Evolutionary conservation across 2,888 invertebrate genomes (phyloP), one percentile per base, ranked within the genome.

Genomic region (Scrobipalpa atriplicella): DNA sequence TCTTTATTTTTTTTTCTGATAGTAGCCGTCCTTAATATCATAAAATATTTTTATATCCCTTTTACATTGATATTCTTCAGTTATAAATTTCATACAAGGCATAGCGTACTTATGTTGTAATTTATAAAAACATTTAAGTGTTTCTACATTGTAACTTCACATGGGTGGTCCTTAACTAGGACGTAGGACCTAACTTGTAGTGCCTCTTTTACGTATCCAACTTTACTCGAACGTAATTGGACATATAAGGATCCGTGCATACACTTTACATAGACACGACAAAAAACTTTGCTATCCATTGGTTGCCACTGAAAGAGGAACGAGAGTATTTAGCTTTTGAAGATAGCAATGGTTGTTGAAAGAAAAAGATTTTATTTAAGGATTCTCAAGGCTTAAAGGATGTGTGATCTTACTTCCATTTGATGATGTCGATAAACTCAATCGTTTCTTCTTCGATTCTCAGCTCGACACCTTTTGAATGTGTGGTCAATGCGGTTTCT

Each of bases 181-280:
- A 77, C 76, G 75, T 79, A 83, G 78, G 78, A 79, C 79, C 77
- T 82, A 78, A 83, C 83, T 83, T 84, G 83, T 83, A 82, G 78
- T 69, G 68, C 77, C 78, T 88, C 85, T 84, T 89, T 90, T 89
- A 89, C 89, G 89, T 90, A 87, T 88, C 77, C 87, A 81, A 84
- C 81, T 81, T 75, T 73, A 80, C 81, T 83, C 77, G 47, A 47
- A 47, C 16, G n/a, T 47, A 47, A 43, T 43, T 13, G n/a, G 16
- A 47, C 5, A 16, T n/a, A 11, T n/a, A 11, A 43, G 11, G 11
- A 47, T 16, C 16, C n/a, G 5, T 5, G 5, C 29, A 13, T n/a
- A 56, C 5, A 11, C 29, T 21, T 9, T 21, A 7, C 11, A 29
- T 21, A 13, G 19, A 21, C 21, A 21, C 21, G 54, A 21, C 19